A percentile compares a stretch with the other conserved stretches of the same genome.
phyloP scores from a whole-genome alignment of 2,888 invertebrate genomes.

The Tridacna crocea region DNA sequence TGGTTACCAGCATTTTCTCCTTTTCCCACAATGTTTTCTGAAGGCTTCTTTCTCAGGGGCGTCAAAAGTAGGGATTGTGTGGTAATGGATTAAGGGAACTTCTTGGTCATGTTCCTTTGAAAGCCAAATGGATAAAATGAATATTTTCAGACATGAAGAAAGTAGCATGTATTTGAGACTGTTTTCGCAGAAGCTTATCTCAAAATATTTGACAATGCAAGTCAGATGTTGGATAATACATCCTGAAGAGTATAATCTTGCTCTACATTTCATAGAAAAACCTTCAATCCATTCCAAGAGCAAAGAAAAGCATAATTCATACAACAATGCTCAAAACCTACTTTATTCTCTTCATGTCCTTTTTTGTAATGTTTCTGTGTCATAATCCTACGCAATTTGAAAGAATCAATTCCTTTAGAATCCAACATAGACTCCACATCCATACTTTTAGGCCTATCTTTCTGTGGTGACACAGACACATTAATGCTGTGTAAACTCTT shows the following conservation, averaged over 20 bases:
- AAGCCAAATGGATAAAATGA: too few relatives aligned
- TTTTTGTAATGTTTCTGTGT: slow-evolving; percentile 55
- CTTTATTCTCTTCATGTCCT: slow-evolving; percentile 11
- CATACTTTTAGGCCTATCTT: slow-evolving; percentile 56
- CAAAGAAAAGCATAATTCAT: too few relatives aligned
- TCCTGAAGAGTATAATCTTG: too few relatives aligned
- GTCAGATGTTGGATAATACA: too few relatives aligned
- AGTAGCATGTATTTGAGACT: too few relatives aligned
- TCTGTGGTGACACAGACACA: slow-evolving; percentile 12
- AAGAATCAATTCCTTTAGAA: slow-evolving; percentile 49
- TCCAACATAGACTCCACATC: slow-evolving; percentile 51
- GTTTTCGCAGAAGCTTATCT: too few relatives aligned
- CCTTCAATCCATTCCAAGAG: too few relatives aligned
- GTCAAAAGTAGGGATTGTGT: background rate
- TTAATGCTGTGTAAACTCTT: slow-evolving; percentile 53
- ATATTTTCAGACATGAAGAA: too few relatives aligned
- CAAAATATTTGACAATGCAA: too few relatives aligned
- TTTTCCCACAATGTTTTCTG: background rate
- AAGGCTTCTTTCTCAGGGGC: background rate
- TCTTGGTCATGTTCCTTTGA: too few relatives aligned
- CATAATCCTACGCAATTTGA: slow-evolving; percentile 45
- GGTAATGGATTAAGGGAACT: slow-evolving; percentile 6
- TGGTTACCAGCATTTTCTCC: slow-evolving; percentile 4
- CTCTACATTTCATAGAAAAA: too few relatives aligned
- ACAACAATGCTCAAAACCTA: background rate